These are phyloP conservation scores for Corythucha ciliata DNA, from an alignment of 2,888 invertebrate genomes.

Conservation along the genomic window DNA sequence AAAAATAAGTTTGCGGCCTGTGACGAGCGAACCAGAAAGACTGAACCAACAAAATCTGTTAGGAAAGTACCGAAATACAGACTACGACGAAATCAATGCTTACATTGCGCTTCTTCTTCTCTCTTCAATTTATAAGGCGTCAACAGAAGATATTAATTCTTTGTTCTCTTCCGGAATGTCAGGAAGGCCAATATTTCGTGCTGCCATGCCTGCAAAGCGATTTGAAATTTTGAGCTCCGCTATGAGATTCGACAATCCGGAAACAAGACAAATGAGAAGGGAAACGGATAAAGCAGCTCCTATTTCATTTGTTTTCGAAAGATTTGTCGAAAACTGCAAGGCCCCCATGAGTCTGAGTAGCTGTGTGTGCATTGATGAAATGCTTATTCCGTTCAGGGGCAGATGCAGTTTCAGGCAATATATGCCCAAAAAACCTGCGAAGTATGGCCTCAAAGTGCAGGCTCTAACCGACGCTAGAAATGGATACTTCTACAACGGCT, in stretches of 20 bases:
- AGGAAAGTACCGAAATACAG: too few species aligned
- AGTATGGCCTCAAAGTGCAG: conserved; percentile 36
- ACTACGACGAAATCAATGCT: too few species aligned
- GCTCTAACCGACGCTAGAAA: conserved; percentile 32
- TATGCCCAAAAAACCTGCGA: conserved; percentile 32
- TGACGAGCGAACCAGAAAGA: too few species aligned
- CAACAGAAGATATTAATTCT: conserved; percentile 2
- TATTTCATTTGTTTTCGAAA: conserved; percentile 23
- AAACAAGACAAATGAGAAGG: conserved; percentile 4
- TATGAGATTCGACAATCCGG: conserved; percentile 18
- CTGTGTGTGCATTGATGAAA: conserved; percentile 25
- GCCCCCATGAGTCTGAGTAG: conserved; percentile 15
- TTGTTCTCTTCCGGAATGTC: conserved; percentile 2
- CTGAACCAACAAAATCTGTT: too few species aligned
- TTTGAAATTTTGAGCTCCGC: conserved; percentile 1
- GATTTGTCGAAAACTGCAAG: conserved; percentile 24
- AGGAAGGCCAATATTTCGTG: conserved; percentile 17
- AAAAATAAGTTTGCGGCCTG: too few species aligned
- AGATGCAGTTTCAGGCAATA: conserved; percentile 23
- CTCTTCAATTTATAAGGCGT: conserved; percentile 17
- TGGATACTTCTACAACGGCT: conserved; percentile 35
- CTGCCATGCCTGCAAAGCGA: conserved; percentile 15
- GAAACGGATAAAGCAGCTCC: conserved; percentile 15
- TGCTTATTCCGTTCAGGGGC: conserved; percentile 26
- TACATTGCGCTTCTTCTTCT: too few species aligned